phyloP scores from a whole-genome alignment of 2,797 vertebrate genomes.

The Alauda arvensis region DNA sequence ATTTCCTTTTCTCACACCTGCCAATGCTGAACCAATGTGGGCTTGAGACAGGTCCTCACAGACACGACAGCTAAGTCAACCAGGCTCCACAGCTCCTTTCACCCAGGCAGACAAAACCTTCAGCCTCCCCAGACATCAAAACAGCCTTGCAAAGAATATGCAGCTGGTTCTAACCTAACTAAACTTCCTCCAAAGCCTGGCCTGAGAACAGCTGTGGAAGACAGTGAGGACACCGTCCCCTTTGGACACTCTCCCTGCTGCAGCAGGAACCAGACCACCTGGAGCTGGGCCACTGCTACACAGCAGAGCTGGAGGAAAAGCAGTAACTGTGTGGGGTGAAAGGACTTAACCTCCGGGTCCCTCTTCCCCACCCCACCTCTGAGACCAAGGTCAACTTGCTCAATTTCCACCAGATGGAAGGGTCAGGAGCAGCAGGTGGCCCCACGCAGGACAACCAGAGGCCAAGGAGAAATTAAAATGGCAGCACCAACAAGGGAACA shows the following conservation, averaged over 20 bases:
- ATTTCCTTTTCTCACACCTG: background rate
- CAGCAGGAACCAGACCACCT: background rate
- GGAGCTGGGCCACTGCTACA: background rate
- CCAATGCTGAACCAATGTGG: background rate
- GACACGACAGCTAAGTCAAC: rapidly evolving
- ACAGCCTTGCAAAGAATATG: rapidly evolving
- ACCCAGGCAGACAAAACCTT: background rate
- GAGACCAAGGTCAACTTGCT: background rate
- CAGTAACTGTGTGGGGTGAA: background rate
- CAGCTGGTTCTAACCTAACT: background rate
- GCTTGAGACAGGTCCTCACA: background rate
- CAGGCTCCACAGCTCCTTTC: background rate
- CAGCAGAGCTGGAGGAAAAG: background rate
- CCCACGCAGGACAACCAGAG: background rate
- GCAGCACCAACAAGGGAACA: conserved; percentile 19
- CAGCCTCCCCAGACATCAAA: background rate
- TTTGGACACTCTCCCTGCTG: rapidly evolving
- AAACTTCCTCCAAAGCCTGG: background rate
- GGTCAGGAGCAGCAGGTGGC: background rate
- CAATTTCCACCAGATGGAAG: background rate
- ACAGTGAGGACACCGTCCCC: background rate
- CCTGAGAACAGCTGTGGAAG: background rate
- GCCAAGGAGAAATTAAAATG: background rate
- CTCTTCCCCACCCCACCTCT: background rate
- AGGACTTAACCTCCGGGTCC: rapidly evolving